Evolutionary conservation across 2,113 vertebrate species (phyloP).

Genomic region (Coracopsis vasa): DNA sequence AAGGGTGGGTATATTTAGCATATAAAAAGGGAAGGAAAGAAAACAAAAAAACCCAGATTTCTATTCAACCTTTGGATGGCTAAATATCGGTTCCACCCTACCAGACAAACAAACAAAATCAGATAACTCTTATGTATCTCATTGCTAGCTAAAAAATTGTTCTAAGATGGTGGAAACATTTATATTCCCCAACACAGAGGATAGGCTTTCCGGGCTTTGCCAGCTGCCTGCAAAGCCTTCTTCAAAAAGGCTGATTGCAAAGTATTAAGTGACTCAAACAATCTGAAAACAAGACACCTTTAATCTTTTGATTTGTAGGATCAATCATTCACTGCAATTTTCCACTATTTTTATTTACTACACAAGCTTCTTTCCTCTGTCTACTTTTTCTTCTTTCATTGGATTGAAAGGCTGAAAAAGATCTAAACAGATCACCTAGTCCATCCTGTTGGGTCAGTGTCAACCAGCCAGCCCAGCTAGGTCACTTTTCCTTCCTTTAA

Average conservation of each 20-base stretch:
- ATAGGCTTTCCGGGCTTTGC: background rate
- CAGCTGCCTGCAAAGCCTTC: background rate
- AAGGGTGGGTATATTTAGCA: background rate
- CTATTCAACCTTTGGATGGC: background rate
- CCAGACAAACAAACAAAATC: background rate
- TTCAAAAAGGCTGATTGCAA: background rate
- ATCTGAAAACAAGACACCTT: background rate
- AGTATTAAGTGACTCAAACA: background rate
- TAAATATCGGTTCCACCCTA: background rate
- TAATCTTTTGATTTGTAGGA: background rate
- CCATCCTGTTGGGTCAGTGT: background rate
- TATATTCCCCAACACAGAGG: background rate
- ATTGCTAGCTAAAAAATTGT: background rate
- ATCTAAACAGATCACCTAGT: background rate
- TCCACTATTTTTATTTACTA: background rate
- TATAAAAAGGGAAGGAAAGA: background rate
- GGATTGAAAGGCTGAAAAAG: background rate
- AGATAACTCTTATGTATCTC: background rate
- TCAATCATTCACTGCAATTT: background rate
- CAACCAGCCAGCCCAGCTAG: background rate
- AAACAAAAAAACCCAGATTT: background rate
- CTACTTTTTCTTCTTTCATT: background rate
- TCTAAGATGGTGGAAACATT: background rate
- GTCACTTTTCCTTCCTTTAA: background rate
- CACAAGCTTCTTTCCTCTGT: background rate